These are phyloP conservation scores for Melikaiella ostensackeni DNA, from an alignment of 2,888 invertebrate genomes.

Conservation along the genomic window DNA sequence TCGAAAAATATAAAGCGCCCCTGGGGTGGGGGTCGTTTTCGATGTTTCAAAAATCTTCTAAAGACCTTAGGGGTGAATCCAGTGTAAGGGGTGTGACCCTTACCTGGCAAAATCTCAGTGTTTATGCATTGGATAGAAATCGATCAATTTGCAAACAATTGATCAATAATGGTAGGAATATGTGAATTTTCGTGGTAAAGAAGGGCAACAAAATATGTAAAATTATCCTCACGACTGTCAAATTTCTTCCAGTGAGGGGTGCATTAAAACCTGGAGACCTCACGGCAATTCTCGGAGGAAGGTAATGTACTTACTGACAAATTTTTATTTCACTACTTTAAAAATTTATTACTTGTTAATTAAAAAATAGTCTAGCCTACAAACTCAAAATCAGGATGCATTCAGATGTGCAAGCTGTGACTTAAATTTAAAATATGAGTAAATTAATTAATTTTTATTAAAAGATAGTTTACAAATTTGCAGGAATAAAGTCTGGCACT, in stretches of 20 bases:
- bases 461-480: too few relatives aligned
- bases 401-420: too few relatives aligned
- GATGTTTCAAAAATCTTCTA: conserved; percentile 25
- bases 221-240: not conserved
- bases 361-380: too few relatives aligned
- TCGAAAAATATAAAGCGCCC: not conserved
- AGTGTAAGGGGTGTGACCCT: conserved; percentile 83
- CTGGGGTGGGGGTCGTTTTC: not conserved
- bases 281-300: conserved; percentile 91
- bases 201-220: not conserved
- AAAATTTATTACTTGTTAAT: too few relatives aligned
- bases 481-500: too few relatives aligned
- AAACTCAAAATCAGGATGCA: too few relatives aligned
- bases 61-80: not conserved
- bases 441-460: too few relatives aligned
- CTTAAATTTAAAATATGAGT: too few relatives aligned
- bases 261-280: conserved; percentile 89
- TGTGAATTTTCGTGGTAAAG: not conserved
- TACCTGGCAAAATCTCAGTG: conserved; percentile 88
- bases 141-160: conserved; percentile 82
- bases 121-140: conserved; percentile 80
- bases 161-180: conserved; percentile 84
- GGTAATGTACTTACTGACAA: conserved; percentile 79
- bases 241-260: conserved; percentile 82
- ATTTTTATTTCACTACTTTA: not conserved